Evolutionary conservation across 2,888 invertebrate genomes (phyloP).

Genomic region (Drosophila pegasa): DNA sequence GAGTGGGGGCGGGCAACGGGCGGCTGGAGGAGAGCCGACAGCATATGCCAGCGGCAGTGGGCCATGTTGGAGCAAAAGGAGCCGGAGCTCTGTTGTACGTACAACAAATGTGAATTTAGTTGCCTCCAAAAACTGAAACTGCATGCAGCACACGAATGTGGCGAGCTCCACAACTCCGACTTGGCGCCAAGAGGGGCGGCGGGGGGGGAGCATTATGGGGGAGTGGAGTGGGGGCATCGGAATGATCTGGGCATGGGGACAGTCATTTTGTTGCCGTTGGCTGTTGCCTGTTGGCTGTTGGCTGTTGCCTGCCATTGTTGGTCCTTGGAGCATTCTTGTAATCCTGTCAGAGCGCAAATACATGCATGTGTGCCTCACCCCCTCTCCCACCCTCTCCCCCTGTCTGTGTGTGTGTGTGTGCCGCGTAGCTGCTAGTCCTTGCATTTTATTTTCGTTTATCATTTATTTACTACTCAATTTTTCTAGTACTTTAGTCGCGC

Average conservation of each 20-base stretch:
- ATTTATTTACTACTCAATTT: conserved; percentile 83
- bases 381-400: too few species aligned
- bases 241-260: conserved; percentile 35
- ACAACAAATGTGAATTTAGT: conserved; percentile 74
- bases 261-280: conserved; percentile 54
- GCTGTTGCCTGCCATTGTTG: conserved; percentile 62
- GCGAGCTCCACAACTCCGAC: conserved; percentile 16
- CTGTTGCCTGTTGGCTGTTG: conserved; percentile 40
- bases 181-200: conserved; percentile 5
- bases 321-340: conserved; percentile 77
- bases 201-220: neutral
- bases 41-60: conserved; percentile 5
- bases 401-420: conserved; percentile 25
- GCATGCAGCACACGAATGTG: conserved; percentile 46
- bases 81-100: conserved; percentile 2
- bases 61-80: neutral
- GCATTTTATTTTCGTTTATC: conserved; percentile 82
- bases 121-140: conserved; percentile 61
- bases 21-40: neutral
- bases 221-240: neutral
- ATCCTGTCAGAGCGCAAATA: conserved; percentile 68
- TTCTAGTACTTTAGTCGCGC: conserved; percentile 77
- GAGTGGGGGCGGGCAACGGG: neutral
- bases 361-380: neutral
- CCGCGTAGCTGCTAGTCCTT: conserved; percentile 60